Conservation (phyloP, 2,113 vertebrate genomes). For the Tinamus guttatus region DNA sequence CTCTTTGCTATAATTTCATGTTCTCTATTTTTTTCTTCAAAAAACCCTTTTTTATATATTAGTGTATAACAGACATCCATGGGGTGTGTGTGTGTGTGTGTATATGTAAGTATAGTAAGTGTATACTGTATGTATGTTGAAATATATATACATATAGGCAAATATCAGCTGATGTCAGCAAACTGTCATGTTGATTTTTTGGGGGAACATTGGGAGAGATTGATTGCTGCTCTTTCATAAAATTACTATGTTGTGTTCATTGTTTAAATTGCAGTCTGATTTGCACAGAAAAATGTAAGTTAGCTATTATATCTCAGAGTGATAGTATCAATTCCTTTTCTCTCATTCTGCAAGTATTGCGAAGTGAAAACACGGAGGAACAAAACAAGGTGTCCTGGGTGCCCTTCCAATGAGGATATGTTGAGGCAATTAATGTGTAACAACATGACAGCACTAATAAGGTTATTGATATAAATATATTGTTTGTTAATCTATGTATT, state of each 20-base stretch:
- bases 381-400: constrained; percentile 25
- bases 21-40: no score
- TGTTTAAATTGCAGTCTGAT: neutral
- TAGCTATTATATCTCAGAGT: neutral
- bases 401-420: constrained; percentile 13
- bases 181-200: neutral
- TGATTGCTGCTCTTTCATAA: neutral
- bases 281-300: neutral
- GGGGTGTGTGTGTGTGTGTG: no score
- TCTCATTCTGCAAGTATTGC: constrained; percentile 24
- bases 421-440: constrained; percentile 36
- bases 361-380: neutral
- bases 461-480: neutral
- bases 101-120: no score
- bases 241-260: neutral
- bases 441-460: neutral
- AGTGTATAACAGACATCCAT: no score
- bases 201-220: neutral
- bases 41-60: no score
- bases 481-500: neutral
- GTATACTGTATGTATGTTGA: no score
- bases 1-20: neutral
- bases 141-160: neutral
- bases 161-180: neutral
- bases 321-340: neutral